phyloP scores from a whole-genome alignment of 1,140 invertebrate species.

The Caligus rogercresseyi region DNA sequence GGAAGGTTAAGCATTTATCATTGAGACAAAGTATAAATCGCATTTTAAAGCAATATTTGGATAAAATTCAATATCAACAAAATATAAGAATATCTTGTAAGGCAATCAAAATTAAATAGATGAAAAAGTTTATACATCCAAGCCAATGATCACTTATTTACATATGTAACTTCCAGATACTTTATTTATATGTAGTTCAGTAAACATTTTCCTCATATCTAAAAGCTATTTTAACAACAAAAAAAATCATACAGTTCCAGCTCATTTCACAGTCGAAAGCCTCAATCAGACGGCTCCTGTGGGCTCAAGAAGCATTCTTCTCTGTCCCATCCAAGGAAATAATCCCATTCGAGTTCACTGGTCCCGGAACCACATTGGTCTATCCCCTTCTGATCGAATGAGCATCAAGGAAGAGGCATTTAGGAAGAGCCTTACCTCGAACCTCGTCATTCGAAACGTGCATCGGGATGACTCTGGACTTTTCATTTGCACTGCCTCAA shows the following conservation, averaged over 20 bases:
- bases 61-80: too few relatives aligned
- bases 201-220: not conserved
- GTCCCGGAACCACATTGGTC: not conserved
- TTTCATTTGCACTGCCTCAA: conserved; percentile 32
- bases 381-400: not conserved
- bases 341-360: conserved; percentile 6
- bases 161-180: too few relatives aligned
- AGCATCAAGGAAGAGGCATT: conserved; percentile 12
- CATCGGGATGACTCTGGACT: conserved; percentile 30
- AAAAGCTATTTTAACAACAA: not conserved
- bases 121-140: too few relatives aligned
- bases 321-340: conserved; percentile 13
- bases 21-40: too few relatives aligned
- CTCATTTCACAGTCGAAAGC: conserved; percentile 18
- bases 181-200: too few relatives aligned
- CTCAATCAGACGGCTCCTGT: conserved; percentile 30
- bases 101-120: too few relatives aligned
- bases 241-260: not conserved
- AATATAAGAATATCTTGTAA: too few relatives aligned
- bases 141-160: too few relatives aligned
- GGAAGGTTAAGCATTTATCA: too few relatives aligned
- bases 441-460: conserved; percentile 28
- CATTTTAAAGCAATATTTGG: too few relatives aligned
- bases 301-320: conserved; percentile 26
- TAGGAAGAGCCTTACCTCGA: conserved; percentile 27